Base-by-base conservation (phyloP, 2,113 vertebrate species). In the Clarias batrachus region DNA sequence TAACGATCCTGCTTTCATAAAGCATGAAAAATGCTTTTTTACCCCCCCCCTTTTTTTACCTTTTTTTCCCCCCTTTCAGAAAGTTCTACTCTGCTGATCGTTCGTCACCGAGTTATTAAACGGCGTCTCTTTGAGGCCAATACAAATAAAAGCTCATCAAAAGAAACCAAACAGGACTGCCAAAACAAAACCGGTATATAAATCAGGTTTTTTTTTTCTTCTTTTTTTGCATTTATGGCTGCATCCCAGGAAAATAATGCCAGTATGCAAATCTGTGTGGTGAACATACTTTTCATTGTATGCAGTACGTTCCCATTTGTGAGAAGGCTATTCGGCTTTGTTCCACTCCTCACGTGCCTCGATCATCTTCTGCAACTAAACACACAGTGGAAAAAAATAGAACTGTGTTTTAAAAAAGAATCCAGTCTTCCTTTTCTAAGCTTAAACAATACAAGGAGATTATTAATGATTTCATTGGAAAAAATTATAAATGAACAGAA, bases 291-390 rank as follows among this genome's bases (percentile, higher is more conserved):
- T 12, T 82, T 86, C 54, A 52, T 5, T 81, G 78, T 81, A n/a
- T 19, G 48, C 19, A 30, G 33, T 37, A 54, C 41, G 33, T 19
- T n/a, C 37, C 30, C n/a, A 9, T 60, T 81, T 33, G 59, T 56
- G 79, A 78, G 63, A 27, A 85, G 63, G 48, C 70, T 66, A 84
- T 82, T 86, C 57, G 21, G 86, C 62, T 89, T 81, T 70, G 2
- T 33, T 84, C 4, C 77, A 37, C 76, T 88, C 89, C 21, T 90
- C 73, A 0, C 81, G 82, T 0, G 84, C 71, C 59, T 41, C 73
- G 65, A 91, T 91, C 88, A 74, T 91, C 88, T 85, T 86, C 83
- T 91, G 90, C 25, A 91, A 82, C 89, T 91, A 16, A 19, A 84
- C 37, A 73, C 48, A 84, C 30, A 79, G 57, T 59, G 70, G 33